Conservation (phyloP, 1,140 invertebrate genomes). For the roundworm (Caenorhabditis elegans) region DNA sequence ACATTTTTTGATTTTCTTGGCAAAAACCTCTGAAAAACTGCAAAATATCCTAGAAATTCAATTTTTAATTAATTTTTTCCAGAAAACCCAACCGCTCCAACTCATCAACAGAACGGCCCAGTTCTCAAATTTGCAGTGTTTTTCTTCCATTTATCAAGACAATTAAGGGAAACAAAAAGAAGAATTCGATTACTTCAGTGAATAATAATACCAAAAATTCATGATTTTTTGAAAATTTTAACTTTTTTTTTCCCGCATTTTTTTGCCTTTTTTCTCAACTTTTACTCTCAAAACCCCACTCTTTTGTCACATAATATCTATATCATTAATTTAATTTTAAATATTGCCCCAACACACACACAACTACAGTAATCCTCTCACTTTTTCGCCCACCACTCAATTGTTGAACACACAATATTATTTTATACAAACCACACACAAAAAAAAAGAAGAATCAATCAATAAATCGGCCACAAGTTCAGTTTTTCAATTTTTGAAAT, state of each 20-base stretch:
- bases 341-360: too few relatives aligned
- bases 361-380: too few relatives aligned
- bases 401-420: too few relatives aligned
- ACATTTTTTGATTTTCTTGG: background rate
- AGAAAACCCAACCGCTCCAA: conserved; percentile 19
- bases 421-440: background rate
- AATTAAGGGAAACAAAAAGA: conserved; percentile 38
- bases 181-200: background rate
- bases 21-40: too few relatives aligned
- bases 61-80: background rate
- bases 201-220: background rate
- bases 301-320: too few relatives aligned
- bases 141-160: conserved; percentile 37
- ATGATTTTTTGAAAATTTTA: background rate
- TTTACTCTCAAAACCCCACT: background rate
- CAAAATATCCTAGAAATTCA: background rate
- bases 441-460: background rate
- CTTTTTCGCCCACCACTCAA: too few relatives aligned
- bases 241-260: background rate
- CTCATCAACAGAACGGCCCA: conserved; percentile 13
- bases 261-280: background rate
- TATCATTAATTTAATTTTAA: too few relatives aligned
- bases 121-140: background rate
- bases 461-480: conserved; percentile 21
- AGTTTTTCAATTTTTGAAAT: background rate